Evolutionary conservation across 2,797 vertebrate genomes (phyloP).

Genomic region (Phataginus tricuspis): DNA sequence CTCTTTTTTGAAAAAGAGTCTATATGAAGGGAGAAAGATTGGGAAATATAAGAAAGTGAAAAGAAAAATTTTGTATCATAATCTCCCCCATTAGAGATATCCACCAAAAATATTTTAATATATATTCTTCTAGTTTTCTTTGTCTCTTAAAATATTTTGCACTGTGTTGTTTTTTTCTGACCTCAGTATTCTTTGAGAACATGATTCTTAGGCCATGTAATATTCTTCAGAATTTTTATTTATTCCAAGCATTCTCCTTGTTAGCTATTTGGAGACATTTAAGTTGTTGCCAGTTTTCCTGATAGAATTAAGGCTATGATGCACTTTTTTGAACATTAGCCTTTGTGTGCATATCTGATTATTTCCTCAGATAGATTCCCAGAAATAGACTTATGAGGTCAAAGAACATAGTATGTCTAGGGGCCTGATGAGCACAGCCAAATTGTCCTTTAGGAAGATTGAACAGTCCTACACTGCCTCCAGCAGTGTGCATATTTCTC

Average conservation of each 20-base stretch:
- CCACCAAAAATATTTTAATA: neutral
- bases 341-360: neutral
- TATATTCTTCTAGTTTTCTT: neutral
- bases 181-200: conserved; percentile 10
- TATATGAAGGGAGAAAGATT: neutral
- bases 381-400: neutral
- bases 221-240: neutral
- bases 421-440: too few species aligned
- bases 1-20: neutral
- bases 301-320: neutral
- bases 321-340: neutral
- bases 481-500: neutral
- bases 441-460: neutral
- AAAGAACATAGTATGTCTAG: neutral
- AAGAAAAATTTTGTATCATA: neutral
- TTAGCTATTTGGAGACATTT: neutral
- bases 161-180: neutral
- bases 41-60: neutral
- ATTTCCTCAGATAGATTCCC: neutral
- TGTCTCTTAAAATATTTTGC: neutral
- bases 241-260: neutral
- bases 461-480: neutral
- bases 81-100: neutral
- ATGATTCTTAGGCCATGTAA: neutral
- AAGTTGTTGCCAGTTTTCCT: neutral